These are phyloP conservation scores for Lepidurus packardi DNA, from an alignment of 1,140 invertebrate genomes.

Conservation along the genomic window DNA sequence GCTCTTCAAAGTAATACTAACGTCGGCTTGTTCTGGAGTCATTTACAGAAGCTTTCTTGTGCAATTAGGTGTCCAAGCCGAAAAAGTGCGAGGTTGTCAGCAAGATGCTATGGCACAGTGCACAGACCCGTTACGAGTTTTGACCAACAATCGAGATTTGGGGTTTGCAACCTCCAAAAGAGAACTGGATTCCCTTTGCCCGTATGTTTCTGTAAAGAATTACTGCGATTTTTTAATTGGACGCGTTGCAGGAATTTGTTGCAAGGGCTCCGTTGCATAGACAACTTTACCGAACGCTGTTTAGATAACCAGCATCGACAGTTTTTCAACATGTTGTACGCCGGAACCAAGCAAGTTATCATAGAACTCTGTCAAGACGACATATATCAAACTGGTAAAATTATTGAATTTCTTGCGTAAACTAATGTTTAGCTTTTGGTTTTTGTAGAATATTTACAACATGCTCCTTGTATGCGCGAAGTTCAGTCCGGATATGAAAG, in stretches of 20 bases:
- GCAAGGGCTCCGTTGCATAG: slow-evolving; percentile 40
- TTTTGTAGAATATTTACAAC: slow-evolving; percentile 39
- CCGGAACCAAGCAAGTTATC: slow-evolving; percentile 40
- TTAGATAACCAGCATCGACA: slow-evolving; percentile 39
- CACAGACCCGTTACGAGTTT: slow-evolving; percentile 35
- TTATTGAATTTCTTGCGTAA: not conserved
- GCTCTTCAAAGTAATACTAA: not conserved
- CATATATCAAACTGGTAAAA: slow-evolving; percentile 35
- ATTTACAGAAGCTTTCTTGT: not conserved
- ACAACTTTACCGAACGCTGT: slow-evolving; percentile 40
- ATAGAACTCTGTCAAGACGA: slow-evolving; percentile 39
- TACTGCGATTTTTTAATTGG: not conserved
- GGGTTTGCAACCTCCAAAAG: slow-evolving; percentile 35
- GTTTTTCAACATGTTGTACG: slow-evolving; percentile 42
- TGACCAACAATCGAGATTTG: slow-evolving; percentile 36
- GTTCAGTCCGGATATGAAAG: slow-evolving; percentile 40
- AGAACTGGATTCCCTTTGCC: slow-evolving; percentile 34
- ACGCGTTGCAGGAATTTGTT: slow-evolving; percentile 38
- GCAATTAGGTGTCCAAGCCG: slow-evolving; percentile 9
- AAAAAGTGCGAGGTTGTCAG: slow-evolving; percentile 26
- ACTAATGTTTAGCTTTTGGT: not conserved
- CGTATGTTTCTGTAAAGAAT: slow-evolving; percentile 30
- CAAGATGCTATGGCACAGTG: slow-evolving; percentile 33
- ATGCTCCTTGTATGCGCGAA: slow-evolving; percentile 41
- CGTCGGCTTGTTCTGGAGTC: not conserved